Evolutionary conservation across 2,797 vertebrate species (phyloP), one percentile per base, ranked within the genome.

Genomic region (Geotrypetes seraphini): DNA sequence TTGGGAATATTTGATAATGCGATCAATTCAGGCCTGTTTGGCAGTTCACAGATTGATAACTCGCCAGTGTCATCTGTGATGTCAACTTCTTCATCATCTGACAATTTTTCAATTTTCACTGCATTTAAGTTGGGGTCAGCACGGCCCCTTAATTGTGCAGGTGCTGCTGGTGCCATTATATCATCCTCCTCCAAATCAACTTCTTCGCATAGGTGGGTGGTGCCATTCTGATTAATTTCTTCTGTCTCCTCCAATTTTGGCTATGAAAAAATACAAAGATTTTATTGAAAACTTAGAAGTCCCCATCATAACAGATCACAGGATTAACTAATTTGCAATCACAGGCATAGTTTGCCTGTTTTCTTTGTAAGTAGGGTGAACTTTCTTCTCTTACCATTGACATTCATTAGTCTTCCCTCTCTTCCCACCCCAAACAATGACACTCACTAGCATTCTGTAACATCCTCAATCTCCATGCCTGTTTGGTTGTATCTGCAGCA

Each of bases 21-120:
- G 41, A 23, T 29, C 31, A 40, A 64, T 37, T 43, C 49, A 28
- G 31, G 25, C 48, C 64, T 63, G 27, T 57, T 53, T 8, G 41
- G 56, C 11, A 30, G 47, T 7, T 18, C 7, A 19, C 48, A 53
- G 39, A 41, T 46, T 36, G 50, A 25, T 1, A 50, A 25, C 1
- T 81, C 84, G 34, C 86, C 86, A 41, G 75, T 21, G 31, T 90
- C 91, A 37, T 99, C 91, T 1, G 92, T 97, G 64, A 99, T 95
- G 54, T 99, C 91, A 11, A 99, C 90, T 10, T 99, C 84, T 63
- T 97, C 93, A 12, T 96, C 89, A 22, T 95, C 92, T 6, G 90
- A 95, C 28, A 96, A 76, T 29, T 78, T 85, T 60, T 97, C 90
- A 16, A 97, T 97, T 37, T 86, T 91, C 31, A 99, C 82, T 1